Evolutionary conservation across 2,888 invertebrate species (phyloP), one percentile per base, ranked within the genome.

Genomic region (Cosmia pyralina): DNA sequence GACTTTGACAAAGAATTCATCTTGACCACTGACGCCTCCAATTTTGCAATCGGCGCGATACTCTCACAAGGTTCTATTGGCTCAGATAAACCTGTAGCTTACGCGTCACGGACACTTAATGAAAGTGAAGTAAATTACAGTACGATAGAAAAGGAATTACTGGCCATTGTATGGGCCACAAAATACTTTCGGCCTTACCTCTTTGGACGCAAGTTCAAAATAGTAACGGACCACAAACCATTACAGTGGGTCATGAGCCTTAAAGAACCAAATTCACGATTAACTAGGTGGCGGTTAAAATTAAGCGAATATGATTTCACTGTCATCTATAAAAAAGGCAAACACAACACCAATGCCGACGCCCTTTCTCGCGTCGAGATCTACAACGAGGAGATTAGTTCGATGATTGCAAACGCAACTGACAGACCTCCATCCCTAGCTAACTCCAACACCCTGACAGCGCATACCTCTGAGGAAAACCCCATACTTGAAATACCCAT

Each of bases 401-500:
- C 19, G 11, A 13, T 41, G n/a, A 17, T 41, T n/a, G 34, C 28
- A 11, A 59, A 38, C 38, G 19, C 34, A 0, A 41, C 59, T n/a
- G 38, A 41, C 28, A 55, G 28, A 28, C 55, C 55, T 10, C 58
- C 58, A 10, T 19, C 34, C 5, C 11, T 53, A 22, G 65, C 15
- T 17, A 15, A 66, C 4, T 55, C 53, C 4, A 15, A 11, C 1
- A 55, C 65, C 4, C 17, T 53, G n/a, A 52, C 52, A 15, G 52
- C 38, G 3, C 52, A 65, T n/a, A 52, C 65, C 4, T 41, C 17
- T 13, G 38, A 28, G 1, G 53, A 66, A 66, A 41, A 66, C 13
- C 66, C 55, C 2, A 66, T 66, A 44, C 28, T 64, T 0, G 38
- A 50, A n/a, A 19, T 64, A n/a, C 64, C 64, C 5, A 52, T 64